phyloP scores from a whole-genome alignment of 2,113 vertebrate species.

The Acanthisitta chloris region DNA sequence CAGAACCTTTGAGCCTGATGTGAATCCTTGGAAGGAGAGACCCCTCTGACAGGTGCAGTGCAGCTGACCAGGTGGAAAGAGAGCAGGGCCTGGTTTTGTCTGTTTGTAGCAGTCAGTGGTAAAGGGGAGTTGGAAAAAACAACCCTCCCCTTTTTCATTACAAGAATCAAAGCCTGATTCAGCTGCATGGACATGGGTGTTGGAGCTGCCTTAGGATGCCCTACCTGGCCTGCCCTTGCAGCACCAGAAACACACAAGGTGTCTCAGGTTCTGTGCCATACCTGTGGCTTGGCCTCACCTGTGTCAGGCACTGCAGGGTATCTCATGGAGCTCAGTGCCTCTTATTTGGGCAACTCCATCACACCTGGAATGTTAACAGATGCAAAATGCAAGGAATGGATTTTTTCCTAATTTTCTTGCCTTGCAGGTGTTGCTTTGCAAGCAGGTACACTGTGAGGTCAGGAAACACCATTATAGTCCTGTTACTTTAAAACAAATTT shows the following conservation, averaged over 20 bases:
- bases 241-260: neutral
- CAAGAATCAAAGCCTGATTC: neutral
- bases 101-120: neutral
- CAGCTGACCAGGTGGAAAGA: neutral
- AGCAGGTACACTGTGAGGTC: neutral
- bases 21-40: neutral
- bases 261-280: neutral
- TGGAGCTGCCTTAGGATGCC: neutral
- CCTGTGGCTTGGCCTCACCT: neutral
- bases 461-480: neutral
- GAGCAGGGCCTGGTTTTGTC: neutral
- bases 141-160: neutral
- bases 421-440: neutral
- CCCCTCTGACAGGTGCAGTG: neutral
- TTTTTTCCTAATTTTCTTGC: neutral
- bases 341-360: neutral
- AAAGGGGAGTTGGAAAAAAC: neutral
- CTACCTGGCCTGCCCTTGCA: neutral
- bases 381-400: neutral
- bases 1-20: neutral
- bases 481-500: neutral
- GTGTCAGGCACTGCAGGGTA: neutral
- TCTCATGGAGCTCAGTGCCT: neutral
- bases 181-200: rapidly evolving
- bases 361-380: neutral